phyloP scores from a whole-genome alignment of 2,888 invertebrate species.

The Acleris literana region DNA sequence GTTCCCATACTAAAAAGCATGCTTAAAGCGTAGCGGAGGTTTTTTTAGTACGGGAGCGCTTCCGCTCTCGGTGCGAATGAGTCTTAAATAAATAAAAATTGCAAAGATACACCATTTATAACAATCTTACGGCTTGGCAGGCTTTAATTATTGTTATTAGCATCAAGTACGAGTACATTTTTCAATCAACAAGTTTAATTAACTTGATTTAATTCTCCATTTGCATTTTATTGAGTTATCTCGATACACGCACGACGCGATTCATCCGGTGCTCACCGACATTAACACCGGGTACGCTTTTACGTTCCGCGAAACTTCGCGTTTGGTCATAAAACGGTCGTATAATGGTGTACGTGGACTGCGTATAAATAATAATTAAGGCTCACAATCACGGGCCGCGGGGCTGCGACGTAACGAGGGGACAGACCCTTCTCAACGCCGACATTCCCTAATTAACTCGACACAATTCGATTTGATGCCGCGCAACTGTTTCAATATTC shows the following conservation, averaged over 20 bases:
- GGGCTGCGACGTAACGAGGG: constrained; percentile 42
- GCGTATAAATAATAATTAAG: constrained; percentile 55
- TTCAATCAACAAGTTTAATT: not conserved
- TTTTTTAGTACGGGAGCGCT: too few relatives aligned
- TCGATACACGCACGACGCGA: constrained; percentile 10
- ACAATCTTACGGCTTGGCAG: too few relatives aligned
- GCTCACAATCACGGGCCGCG: constrained; percentile 47
- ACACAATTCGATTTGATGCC: constrained; percentile 67
- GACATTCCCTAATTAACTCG: constrained; percentile 71
- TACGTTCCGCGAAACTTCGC: constrained; percentile 30
- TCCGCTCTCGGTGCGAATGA: too few relatives aligned
- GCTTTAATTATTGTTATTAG: too few relatives aligned
- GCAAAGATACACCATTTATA: too few relatives aligned
- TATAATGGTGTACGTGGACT: constrained; percentile 35
- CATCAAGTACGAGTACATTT: not conserved
- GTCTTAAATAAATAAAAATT: too few relatives aligned
- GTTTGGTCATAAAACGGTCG: constrained; percentile 36
- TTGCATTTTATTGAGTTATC: constrained; percentile 30
- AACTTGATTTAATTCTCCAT: constrained; percentile 15
- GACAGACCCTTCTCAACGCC: constrained; percentile 61
- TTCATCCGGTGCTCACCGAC: constrained; percentile 23
- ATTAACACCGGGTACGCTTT: constrained; percentile 24
- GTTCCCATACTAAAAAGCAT: too few relatives aligned
- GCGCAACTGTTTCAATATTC: constrained; percentile 65
- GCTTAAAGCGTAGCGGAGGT: too few relatives aligned